Evolutionary conservation across 2,888 invertebrate species (phyloP), one percentile per base, ranked within the genome.

Genomic region (Criorhina ranunculi): DNA sequence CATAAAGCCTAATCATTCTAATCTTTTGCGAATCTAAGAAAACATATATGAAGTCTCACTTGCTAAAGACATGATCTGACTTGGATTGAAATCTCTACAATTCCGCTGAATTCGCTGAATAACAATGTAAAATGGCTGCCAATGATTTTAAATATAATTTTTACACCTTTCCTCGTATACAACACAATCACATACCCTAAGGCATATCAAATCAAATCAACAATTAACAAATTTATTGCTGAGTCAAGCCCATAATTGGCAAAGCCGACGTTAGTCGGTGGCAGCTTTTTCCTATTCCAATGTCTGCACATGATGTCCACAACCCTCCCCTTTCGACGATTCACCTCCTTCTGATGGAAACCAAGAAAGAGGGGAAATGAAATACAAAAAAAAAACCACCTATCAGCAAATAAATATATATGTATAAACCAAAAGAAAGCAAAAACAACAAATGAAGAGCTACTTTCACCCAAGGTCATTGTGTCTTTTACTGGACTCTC

Each of bases 401-500:
- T 73, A 78, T 77, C 67, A 60, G 59, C 64, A 72, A 72, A 66
- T 73, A 70, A 53, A 62, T 44, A 51, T 70, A 60, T 60, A 60
- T 49, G 33, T 59, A 66, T 44, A 44, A 70, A 75, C 46, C 80
- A 80, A 85, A 85, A 85, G 85, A 85, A 86, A 86, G 81, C 81
- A 81, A 86, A 86, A 86, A 86, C 86, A 86, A 86, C 81, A 81
- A 86, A 86, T 86, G 86, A 81, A 87, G 85, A 88, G 86, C 87
- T 87, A 88, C 88, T 88, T 88, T 88, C 88, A 87, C 88, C 87
- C 88, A 88, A 88, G 88, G 88, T 88, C 88, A 88, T 88, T 88
- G 88, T 88, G 87, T 88, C 87, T 87, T 87, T 86, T 87, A 87
- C 87, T 79, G 86, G 86, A 86, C 85, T 75, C 79, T 64, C 46